Evolutionary conservation across 2,113 vertebrate species (phyloP).

Genomic region (Sylvilagus bachmani): DNA sequence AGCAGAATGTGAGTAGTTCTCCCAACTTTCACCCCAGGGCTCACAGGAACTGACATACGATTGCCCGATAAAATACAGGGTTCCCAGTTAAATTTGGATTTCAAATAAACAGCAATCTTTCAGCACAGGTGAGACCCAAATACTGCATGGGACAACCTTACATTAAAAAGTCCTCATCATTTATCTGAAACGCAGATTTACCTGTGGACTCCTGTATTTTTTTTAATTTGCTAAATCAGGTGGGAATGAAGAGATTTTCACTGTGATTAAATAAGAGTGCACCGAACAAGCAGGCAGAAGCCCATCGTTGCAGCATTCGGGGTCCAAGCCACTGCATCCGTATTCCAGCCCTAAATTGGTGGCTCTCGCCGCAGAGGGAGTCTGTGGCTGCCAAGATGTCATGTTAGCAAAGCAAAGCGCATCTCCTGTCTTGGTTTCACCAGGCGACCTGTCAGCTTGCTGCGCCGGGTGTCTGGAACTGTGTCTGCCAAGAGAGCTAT

Average conservation of each 20-base stretch:
- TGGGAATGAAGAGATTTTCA: neutral
- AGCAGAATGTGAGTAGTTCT: neutral
- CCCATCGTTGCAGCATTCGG: too few species aligned
- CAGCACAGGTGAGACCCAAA: neutral
- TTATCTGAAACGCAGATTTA: conserved; percentile 3
- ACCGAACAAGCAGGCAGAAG: neutral
- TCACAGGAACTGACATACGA: neutral
- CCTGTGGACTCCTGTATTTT: neutral
- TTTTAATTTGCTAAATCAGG: neutral
- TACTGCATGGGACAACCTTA: neutral
- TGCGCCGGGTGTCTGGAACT: conserved; percentile 88
- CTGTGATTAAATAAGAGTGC: neutral
- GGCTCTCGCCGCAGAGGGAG: neutral
- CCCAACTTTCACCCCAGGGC: neutral
- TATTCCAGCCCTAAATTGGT: neutral
- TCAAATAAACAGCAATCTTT: neutral
- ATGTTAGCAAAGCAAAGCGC: neutral
- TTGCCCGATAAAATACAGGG: neutral
- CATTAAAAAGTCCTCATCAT: neutral
- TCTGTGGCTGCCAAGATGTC: rapidly evolving
- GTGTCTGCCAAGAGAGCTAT: conserved; percentile 92
- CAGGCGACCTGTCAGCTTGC: conserved; percentile 89
- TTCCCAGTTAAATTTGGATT: neutral
- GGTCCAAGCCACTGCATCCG: rapidly evolving
- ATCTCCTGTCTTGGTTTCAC: neutral